Evolutionary conservation across 2,113 vertebrate species (phyloP).

Genomic region (Burhinus oedicnemus): DNA sequence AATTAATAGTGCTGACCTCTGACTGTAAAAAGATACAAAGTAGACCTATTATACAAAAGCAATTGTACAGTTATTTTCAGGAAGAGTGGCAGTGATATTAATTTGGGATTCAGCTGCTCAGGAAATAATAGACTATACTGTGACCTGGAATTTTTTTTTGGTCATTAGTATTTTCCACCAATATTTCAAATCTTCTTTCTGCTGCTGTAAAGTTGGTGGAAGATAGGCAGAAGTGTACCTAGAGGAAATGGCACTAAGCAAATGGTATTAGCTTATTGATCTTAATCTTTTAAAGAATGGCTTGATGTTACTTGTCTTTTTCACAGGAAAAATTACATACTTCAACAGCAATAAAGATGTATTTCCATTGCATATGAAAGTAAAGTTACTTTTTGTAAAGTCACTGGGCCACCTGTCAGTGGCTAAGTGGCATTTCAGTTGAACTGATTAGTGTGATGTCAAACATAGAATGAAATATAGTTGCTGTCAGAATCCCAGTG

Average conservation of each 20-base stretch:
- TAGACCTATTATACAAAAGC: background rate
- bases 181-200: background rate
- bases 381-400: background rate
- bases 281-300: background rate
- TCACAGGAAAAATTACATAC: background rate
- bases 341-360: background rate
- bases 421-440: background rate
- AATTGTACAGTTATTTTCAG: background rate
- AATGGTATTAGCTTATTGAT: background rate
- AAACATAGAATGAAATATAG: background rate
- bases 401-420: background rate
- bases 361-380: background rate
- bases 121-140: background rate
- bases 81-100: background rate
- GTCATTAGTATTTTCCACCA: background rate
- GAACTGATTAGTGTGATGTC: background rate
- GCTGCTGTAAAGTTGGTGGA: background rate
- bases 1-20: conserved; percentile 9
- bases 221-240: background rate
- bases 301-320: background rate
- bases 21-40: background rate
- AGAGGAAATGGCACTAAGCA: background rate
- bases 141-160: background rate
- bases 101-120: background rate
- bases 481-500: background rate